Evolutionary conservation across 2,888 invertebrate species (phyloP).

Genomic region (Dicyrtomina minuta): DNA sequence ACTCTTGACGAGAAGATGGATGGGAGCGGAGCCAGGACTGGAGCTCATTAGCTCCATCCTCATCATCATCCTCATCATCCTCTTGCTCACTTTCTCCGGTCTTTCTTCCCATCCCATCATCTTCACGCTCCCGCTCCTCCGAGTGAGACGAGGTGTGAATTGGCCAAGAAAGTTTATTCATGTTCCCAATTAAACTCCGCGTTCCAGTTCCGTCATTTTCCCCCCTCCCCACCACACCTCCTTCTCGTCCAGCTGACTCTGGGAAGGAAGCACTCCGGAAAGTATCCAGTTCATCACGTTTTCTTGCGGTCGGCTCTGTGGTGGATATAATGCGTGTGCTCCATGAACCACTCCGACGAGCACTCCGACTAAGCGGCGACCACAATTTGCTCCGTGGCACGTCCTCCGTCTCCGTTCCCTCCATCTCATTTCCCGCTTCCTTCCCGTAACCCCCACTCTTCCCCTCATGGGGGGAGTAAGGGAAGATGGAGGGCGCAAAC

Average conservation of each 20-base stretch:
- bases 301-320: no score
- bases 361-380: no score
- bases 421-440: no score
- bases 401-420: no score
- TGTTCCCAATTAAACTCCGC: neutral
- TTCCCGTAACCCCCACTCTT: no score
- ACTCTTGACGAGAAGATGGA: no score
- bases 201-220: neutral
- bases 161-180: neutral
- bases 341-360: no score
- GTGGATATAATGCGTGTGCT: no score
- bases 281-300: neutral
- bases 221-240: neutral
- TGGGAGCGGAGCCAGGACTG: neutral
- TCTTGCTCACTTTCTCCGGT: neutral
- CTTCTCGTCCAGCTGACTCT: no score
- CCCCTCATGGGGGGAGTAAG: no score
- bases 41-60: neutral
- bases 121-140: neutral
- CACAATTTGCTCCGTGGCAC: no score
- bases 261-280: neutral
- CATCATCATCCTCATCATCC: slow-evolving; percentile 10
- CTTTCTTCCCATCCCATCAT: neutral
- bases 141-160: neutral
- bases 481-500: no score